These are phyloP conservation scores for Phyto melanocephala DNA, from an alignment of 2,888 invertebrate species.

Conservation along the genomic window DNA sequence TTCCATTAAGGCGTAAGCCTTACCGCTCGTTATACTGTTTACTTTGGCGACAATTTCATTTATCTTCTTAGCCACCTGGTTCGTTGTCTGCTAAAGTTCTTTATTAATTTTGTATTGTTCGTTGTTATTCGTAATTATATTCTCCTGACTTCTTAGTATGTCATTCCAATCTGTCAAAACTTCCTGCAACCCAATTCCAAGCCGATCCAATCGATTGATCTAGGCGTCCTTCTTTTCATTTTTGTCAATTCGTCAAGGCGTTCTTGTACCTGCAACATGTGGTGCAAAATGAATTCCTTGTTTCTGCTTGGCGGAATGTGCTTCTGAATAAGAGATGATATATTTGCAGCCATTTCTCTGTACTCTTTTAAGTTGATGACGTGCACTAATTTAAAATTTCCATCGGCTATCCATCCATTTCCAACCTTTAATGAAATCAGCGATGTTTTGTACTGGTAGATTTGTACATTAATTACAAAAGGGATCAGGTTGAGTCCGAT, in stretches of 20 bases:
- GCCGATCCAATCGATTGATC: slow-evolving; percentile 2
- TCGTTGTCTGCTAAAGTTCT: slow-evolving; percentile 4
- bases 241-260: neutral
- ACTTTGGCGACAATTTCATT: slow-evolving; percentile 1
- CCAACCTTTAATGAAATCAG: slow-evolving; percentile 7
- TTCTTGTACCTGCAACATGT: neutral
- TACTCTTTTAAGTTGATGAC: slow-evolving; percentile 7
- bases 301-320: slow-evolving; percentile 40
- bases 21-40: slow-evolving; percentile 9
- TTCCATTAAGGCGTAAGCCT: slow-evolving; percentile 3
- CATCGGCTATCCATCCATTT: neutral
- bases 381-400: neutral
- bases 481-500: neutral
- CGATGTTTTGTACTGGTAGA: neutral
- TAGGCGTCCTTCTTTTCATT: neutral
- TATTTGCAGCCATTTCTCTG: neutral
- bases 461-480: neutral
- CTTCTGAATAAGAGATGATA: slow-evolving; percentile 11
- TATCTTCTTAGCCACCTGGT: neutral
- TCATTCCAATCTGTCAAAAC: slow-evolving; percentile 7
- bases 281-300: no score
- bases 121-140: slow-evolving; percentile 4
- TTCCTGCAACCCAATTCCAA: neutral
- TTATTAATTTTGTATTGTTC: slow-evolving; percentile 27
- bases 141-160: slow-evolving; percentile 11